A percentile compares a stretch with the other conserved stretches of the same genome.
phyloP scores from a whole-genome alignment of 1,140 invertebrate genomes.

The Leptinotarsa texana region DNA sequence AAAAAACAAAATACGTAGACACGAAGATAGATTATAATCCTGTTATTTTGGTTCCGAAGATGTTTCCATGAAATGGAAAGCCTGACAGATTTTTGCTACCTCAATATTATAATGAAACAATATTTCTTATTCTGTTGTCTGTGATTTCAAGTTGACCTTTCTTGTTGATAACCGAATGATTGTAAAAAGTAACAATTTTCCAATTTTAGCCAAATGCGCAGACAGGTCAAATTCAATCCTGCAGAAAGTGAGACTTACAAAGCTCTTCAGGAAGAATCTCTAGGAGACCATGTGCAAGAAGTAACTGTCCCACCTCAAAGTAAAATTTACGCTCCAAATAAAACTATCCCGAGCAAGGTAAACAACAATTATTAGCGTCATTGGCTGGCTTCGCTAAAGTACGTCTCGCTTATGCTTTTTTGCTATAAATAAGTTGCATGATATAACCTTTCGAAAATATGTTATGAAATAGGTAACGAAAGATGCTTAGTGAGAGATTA shows the following conservation, averaged over 20 bases:
- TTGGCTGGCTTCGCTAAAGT: conserved; percentile 30
- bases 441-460: neutral
- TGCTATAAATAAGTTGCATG: conserved; percentile 5
- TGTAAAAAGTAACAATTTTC: neutral
- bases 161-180: too few species aligned
- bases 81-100: too few species aligned
- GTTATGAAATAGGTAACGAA: neutral
- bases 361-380: conserved; percentile 32
- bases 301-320: conserved; percentile 69
- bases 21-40: too few species aligned
- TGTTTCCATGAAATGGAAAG: too few species aligned
- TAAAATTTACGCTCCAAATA: conserved; percentile 72
- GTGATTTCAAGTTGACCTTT: too few species aligned
- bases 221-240: conserved; percentile 77
- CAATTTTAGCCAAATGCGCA: conserved; percentile 18
- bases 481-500: neutral
- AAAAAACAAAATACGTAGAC: too few species aligned
- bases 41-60: too few species aligned
- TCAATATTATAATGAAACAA: too few species aligned
- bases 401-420: conserved; percentile 26
- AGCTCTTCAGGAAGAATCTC: conserved; percentile 76
- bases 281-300: conserved; percentile 68
- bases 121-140: too few species aligned
- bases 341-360: conserved; percentile 38
- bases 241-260: conserved; percentile 83